Conservation (phyloP, 1,140 invertebrate species). For the Aphaenogaster floridana region DNA sequence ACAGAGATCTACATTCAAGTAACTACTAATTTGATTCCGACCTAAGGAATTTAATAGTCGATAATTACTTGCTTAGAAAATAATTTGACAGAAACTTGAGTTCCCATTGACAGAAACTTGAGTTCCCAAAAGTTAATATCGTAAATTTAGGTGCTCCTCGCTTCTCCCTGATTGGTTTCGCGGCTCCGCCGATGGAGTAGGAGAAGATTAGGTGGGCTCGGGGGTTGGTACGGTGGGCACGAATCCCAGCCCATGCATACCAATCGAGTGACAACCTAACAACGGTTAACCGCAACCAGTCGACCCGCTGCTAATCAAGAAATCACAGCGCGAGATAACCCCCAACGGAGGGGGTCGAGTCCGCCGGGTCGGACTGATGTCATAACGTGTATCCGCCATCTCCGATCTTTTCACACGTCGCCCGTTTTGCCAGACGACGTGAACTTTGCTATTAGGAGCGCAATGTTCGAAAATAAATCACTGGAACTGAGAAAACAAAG, state of each 20-base stretch:
- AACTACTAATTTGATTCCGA: background rate
- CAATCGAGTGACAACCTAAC: conserved; percentile 85
- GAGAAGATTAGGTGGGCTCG: conserved; percentile 69
- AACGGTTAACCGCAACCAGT: conserved; percentile 86
- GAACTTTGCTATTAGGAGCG: conserved; percentile 6
- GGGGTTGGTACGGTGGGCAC: conserved; percentile 73
- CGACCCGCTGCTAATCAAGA: conserved; percentile 86
- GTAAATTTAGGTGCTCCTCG: conserved; percentile 35
- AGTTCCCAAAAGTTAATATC: conserved; percentile 35
- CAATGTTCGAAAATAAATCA: conserved; percentile 18
- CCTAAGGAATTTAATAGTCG: background rate
- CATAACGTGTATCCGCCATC: conserved; percentile 60
- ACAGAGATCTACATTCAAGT: background rate
- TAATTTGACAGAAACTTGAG: background rate
- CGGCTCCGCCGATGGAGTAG: conserved; percentile 46
- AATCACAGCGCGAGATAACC: conserved; percentile 85
- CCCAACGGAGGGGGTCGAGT: conserved; percentile 76
- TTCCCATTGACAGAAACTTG: background rate
- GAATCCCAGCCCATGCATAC: conserved; percentile 87
- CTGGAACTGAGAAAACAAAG: background rate
- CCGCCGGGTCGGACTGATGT: conserved; percentile 59
- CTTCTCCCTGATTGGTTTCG: conserved; percentile 50
- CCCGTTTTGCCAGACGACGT: background rate
- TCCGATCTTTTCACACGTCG: conserved; percentile 54
- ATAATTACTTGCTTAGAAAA: background rate